phyloP scores from a whole-genome alignment of 2,888 invertebrate genomes.

The Neria commutata region DNA sequence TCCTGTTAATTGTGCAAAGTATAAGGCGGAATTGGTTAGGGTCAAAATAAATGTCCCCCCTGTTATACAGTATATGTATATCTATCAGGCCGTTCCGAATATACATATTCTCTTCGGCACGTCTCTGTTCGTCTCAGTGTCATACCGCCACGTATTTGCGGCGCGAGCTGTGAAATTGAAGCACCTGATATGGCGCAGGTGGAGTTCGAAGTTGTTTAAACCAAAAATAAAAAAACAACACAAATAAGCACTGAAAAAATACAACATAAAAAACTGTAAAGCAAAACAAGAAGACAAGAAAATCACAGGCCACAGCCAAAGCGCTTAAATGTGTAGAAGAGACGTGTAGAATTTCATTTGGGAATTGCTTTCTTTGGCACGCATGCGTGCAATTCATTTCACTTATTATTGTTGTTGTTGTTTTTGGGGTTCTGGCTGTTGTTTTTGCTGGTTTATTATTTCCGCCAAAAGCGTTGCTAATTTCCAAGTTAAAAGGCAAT shows the following conservation, averaged over 20 bases:
- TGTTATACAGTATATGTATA: too few species aligned
- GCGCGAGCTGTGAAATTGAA: constrained; percentile 44
- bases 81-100: too few species aligned
- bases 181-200: constrained; percentile 54
- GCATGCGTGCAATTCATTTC: constrained; percentile 23
- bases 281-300: neutral
- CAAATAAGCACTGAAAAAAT: neutral
- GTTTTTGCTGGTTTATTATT: neutral
- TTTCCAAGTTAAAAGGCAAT: neutral
- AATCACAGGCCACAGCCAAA: neutral
- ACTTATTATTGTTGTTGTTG: neutral
- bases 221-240: neutral
- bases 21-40: too few species aligned
- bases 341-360: constrained; percentile 7
- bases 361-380: constrained; percentile 15
- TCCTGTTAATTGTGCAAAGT: too few species aligned
- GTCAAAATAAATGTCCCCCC: too few species aligned
- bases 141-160: constrained; percentile 43
- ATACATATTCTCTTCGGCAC: too few species aligned
- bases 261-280: neutral
- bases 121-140: constrained; percentile 27
- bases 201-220: constrained; percentile 29
- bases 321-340: too few species aligned
- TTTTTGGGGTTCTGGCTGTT: neutral
- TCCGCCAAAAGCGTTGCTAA: neutral